Conservation (phyloP, 2,797 vertebrate species). For the Melanotaenia trifasciata region DNA sequence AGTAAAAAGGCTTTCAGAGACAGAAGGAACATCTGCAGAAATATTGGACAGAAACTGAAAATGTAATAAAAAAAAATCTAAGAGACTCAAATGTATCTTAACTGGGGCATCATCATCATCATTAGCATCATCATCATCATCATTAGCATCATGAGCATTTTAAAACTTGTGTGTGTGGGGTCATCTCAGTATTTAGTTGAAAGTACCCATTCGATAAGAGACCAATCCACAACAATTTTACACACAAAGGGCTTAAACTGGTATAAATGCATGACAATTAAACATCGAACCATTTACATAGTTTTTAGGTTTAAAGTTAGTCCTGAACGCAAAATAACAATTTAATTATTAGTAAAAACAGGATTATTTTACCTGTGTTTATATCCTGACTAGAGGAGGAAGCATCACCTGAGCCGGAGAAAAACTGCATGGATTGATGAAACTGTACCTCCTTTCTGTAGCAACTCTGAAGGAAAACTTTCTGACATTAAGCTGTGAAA, state of each 20-base stretch:
- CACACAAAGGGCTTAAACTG: background rate
- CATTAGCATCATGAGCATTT: background rate
- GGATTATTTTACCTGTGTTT: background rate
- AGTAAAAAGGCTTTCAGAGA: background rate
- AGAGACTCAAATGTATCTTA: background rate
- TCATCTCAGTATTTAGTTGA: constrained; percentile 22
- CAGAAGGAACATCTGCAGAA: background rate
- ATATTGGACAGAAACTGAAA: background rate
- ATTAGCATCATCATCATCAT: background rate
- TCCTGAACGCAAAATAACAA: background rate
- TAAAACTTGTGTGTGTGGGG: constrained; percentile 4
- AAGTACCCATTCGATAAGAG: constrained; percentile 31
- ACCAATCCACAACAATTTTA: no score
- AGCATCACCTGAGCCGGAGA: background rate
- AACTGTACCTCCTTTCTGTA: background rate
- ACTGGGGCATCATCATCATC: background rate
- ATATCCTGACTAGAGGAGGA: background rate
- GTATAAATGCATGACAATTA: background rate
- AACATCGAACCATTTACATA: no score
- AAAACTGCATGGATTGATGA: background rate
- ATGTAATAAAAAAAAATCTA: no score
- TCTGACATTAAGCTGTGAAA: background rate
- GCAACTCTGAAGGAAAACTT: background rate
- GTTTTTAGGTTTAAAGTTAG: no score
- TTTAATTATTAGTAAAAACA: background rate